Evolutionary conservation across 1,140 invertebrate genomes (phyloP).

Genomic region (Lasaia peninsularis): DNA sequence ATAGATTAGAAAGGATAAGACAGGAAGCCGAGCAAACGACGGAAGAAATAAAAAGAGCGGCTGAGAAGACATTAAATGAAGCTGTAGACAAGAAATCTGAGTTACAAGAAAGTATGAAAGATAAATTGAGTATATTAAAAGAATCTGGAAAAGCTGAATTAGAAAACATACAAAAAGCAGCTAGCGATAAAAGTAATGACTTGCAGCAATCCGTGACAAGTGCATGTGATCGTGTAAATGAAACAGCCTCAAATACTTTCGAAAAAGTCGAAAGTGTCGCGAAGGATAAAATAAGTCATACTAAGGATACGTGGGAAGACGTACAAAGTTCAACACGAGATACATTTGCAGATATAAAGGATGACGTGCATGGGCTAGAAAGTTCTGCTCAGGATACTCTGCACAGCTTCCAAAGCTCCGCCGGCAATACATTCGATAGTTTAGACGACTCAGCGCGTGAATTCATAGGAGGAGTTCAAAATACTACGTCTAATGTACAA

Average conservation of each 20-base stretch:
- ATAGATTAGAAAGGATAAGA: constrained; percentile 56
- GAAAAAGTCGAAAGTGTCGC: constrained; percentile 63
- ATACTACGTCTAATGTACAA: constrained; percentile 33
- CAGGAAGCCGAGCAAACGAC: constrained; percentile 59
- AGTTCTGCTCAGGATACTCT: constrained; percentile 62
- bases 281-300: constrained; percentile 55
- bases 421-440: constrained; percentile 67
- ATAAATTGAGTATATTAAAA: constrained; percentile 42
- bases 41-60: constrained; percentile 60
- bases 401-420: constrained; percentile 67
- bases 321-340: constrained; percentile 59
- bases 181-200: constrained; percentile 40
- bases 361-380: constrained; percentile 54
- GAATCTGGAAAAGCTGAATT: constrained; percentile 39
- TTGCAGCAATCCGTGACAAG: constrained; percentile 48
- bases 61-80: constrained; percentile 55
- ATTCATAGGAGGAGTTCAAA: constrained; percentile 40
- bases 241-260: constrained; percentile 64
- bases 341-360: constrained; percentile 56
- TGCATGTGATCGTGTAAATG: constrained; percentile 54
- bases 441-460: constrained; percentile 60
- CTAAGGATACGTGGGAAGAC: constrained; percentile 55
- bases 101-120: constrained; percentile 34
- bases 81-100: constrained; percentile 49
- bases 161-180: constrained; percentile 35